A percentile compares a stretch with the other conserved stretches of the same genome.
Conservation (phyloP, 53 echinoderm and acorn worm species). For the Mesocentrotus franciscanus region DNA sequence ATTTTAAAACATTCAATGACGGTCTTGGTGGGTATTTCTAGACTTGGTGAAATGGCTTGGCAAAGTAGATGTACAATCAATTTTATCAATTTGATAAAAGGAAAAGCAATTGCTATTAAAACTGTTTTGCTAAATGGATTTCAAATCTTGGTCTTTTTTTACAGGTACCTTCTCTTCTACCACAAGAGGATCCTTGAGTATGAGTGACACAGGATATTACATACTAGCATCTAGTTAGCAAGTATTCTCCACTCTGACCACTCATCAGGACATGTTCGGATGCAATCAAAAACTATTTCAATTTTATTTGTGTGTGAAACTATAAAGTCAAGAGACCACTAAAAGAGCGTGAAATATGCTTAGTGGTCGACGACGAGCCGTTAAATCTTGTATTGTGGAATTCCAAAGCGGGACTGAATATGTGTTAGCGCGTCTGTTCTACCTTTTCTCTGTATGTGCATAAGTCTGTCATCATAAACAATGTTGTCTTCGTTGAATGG, state of each 20-base stretch:
- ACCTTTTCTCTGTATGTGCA: conserved; percentile 18
- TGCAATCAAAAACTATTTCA: conserved; percentile 62
- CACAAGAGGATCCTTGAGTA: conserved; percentile 96
- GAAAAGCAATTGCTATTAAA: no score
- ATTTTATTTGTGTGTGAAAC: conserved; percentile 67
- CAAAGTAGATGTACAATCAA: no score
- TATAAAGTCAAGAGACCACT: conserved; percentile 32
- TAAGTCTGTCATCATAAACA: not conserved
- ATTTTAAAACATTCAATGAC: no score
- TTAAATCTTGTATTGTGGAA: not conserved
- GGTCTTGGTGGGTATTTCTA: no score
- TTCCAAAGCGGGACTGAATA: conserved; percentile 20
- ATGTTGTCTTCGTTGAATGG: conserved; percentile 10
- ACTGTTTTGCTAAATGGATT: not conserved
- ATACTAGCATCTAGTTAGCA: not conserved
- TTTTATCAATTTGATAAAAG: no score
- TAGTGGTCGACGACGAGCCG: not conserved
- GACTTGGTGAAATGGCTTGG: no score
- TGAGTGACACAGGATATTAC: conserved; percentile 75
- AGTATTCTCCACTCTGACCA: conserved; percentile 5
- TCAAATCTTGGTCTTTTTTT: conserved; percentile 3
- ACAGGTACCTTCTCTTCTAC: conserved; percentile 95
- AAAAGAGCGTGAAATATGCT: not conserved
- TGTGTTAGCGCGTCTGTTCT: conserved; percentile 25
- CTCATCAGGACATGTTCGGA: conserved; percentile 59